Base-by-base conservation (phyloP, 2,888 invertebrate species). In the Camptogramma bilineatum region DNA sequence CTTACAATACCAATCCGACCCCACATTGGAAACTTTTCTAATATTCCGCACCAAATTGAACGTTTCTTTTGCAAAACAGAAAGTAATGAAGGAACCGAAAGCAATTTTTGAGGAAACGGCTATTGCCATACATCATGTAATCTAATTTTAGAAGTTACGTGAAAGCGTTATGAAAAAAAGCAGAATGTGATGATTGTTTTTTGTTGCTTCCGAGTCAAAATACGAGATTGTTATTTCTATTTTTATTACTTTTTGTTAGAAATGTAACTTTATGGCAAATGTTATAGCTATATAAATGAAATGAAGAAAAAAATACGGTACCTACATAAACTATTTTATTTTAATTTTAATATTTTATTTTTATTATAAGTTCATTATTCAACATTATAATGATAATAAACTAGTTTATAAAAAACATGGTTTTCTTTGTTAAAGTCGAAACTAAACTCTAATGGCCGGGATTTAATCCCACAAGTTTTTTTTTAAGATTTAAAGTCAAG, bases 111-210 rank as follows among this genome's bases (percentile, higher is more conserved):
- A 68, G 67, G 56, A 68, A 69, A 62, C 68, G 39, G 62, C 50
- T 70, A 72, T 69, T 69, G 63, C 59, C 63, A 68, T 72, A 70
- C 52, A 70, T 72, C 70, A 69, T 50, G 34, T 44, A 68, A 64
- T 53, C 58, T 53, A 62, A 62, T 57, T 61, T 61, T 52, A 39
- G 62, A 55, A 50, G 53, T 62, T 58, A 9, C 28, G 47, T 13
- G n/a, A 63, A 62, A 44, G 13, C 39, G 52, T 39, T 48, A 57
- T 59, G 57, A 42, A 52, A 55, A 53, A 39, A 10, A 9, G 13
- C 10, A 39, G 10, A 13, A 13, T 31, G 34, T 34, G 9, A 13
- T 39, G 13, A 39, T 39, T 13, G 34, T 39, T 39, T 39, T 39
- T 39, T 39, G 34, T 34, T 10, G 34, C 34, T 52, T 28, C 34